Base-by-base conservation (phyloP, 2,113 vertebrate genomes). In the Aramus guarauna region DNA sequence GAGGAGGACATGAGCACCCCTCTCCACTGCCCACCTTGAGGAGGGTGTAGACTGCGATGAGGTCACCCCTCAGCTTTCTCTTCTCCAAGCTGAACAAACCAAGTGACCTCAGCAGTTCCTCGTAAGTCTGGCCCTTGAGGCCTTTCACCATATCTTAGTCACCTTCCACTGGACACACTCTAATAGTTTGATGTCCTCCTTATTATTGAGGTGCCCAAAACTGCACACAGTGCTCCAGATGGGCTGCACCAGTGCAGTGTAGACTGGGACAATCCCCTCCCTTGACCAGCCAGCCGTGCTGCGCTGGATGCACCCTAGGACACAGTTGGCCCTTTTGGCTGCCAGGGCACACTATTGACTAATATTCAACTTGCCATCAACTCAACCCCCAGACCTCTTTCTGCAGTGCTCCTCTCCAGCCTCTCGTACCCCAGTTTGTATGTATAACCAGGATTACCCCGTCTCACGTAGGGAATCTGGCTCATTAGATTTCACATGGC, bases 121-220 rank as follows among this genome's bases (percentile, higher is more conserved):
- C 2, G 0, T 30, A 26, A 47, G 7, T 18, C 63, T 48, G 4
- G 37, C 37, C 23, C 29, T 45, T 0, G 0, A 60, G 15, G 39
- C 18, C 39, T 62, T 75, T 76, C 19, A 62, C 6, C n/a, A n/a
- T 19, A 17, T 43, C 17, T 26, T 34, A 9, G 36, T 52, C 9
- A 0, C 17, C 19, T 34, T 60, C 27, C 22, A 13, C 55, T 55
- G 59, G 24, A 56, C 67, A n/a, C 29, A 29, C 20, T 41, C 41
- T 10, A 41, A 41, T 8, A 50, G 14, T 37, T 0, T 36, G 21
- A 81, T 36, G 17, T 43, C 52, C 27, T 34, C 20, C 26, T 66
- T n/a, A 22, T 8, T 8, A 32, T 2, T 81, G 36, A 50, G 21
- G 14, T 0, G 1, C 60, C 32, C 55, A 69, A 60, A 90, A 62